Conservation (phyloP, 2,797 vertebrate genomes). For the Pogonophryne albipinna region DNA sequence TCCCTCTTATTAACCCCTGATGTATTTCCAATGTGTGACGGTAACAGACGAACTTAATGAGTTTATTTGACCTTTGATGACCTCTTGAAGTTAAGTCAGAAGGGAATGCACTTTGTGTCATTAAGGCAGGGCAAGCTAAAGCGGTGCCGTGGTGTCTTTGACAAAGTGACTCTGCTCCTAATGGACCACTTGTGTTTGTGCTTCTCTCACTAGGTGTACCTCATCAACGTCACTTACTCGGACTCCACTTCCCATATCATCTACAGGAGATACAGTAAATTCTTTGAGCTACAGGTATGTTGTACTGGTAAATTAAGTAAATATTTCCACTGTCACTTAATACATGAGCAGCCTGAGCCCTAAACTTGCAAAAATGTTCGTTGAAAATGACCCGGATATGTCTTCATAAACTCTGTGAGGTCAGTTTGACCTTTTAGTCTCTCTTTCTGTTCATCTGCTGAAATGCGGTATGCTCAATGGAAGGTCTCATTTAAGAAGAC, state of each 20-base stretch:
- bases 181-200: constrained; percentile 60
- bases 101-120: constrained; percentile 63
- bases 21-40: constrained; percentile 52
- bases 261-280: constrained; percentile 99
- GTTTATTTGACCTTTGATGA: constrained; percentile 69
- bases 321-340: neutral
- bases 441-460: constrained; percentile 47
- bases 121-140: constrained; percentile 46
- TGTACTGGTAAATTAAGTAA: neutral
- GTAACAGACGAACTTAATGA: constrained; percentile 64
- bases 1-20: constrained; percentile 38
- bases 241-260: constrained; percentile 94
- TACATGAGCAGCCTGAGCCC: neutral
- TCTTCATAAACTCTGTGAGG: constrained; percentile 24
- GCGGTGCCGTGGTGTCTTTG: constrained; percentile 48
- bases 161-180: constrained; percentile 54
- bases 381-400: neutral
- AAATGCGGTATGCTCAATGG: constrained; percentile 83
- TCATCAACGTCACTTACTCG: constrained; percentile 97
- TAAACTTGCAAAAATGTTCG: constrained; percentile 2
- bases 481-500: constrained; percentile 88
- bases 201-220: constrained; percentile 90
- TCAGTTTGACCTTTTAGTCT: constrained; percentile 54
- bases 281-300: constrained; percentile 98
- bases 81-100: constrained; percentile 59